Evolutionary conservation across 2,888 invertebrate genomes (phyloP).

Genomic region (Tetramorium bicarinatum): DNA sequence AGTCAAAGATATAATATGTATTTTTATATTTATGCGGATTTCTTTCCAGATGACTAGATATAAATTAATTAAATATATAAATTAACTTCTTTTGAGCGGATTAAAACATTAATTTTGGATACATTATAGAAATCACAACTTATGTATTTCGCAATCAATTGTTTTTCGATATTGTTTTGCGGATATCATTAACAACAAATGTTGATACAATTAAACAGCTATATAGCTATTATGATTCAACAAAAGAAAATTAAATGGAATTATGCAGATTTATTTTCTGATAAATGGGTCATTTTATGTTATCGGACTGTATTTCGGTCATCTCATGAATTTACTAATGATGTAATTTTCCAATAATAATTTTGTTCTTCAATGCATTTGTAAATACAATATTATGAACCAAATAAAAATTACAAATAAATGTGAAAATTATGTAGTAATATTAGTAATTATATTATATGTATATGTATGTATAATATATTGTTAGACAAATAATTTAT

Average conservation of each 20-base stretch:
- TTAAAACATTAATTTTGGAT: background rate
- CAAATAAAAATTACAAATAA: background rate
- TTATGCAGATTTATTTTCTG: constrained; percentile 38
- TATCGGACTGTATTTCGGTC: background rate
- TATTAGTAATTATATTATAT: no score
- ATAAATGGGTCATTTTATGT: constrained; percentile 9
- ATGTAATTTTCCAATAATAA: constrained; percentile 16
- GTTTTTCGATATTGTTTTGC: constrained; percentile 14
- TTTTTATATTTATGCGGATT: background rate
- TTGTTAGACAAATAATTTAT: background rate
- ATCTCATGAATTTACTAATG: constrained; percentile 20
- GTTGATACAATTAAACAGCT: constrained; percentile 2
- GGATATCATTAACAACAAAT: constrained; percentile 14
- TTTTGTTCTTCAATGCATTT: background rate
- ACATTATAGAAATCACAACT: background rate
- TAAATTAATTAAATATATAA: constrained; percentile 6
- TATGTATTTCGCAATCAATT: background rate
- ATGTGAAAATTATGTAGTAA: constrained; percentile 1
- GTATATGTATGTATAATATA: background rate
- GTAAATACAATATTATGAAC: background rate
- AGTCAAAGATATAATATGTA: background rate
- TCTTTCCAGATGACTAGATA: background rate
- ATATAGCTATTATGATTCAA: background rate
- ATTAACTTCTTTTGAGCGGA: background rate
- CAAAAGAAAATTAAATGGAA: constrained; percentile 24